Percentiles rank a stretch among this genome's conserved stretches.
Conservation (phyloP, 2,888 invertebrate species). For the Drosophila hamatofila region DNA sequence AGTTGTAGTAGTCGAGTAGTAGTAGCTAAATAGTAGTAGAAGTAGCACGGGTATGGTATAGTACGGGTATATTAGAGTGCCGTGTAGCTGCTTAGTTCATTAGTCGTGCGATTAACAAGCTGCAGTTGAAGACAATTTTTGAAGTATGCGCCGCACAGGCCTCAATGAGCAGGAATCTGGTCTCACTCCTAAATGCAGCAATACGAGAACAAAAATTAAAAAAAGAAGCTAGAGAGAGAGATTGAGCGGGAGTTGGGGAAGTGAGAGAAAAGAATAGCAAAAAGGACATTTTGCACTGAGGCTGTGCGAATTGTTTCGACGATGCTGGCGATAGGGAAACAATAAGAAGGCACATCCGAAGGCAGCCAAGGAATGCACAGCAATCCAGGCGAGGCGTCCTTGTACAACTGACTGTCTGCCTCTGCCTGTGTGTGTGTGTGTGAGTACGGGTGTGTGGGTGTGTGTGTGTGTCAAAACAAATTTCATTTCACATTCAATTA, state of each 20-base stretch:
- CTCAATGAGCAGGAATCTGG: constrained; percentile 27
- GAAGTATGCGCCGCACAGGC: constrained; percentile 36
- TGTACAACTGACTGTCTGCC: constrained; percentile 23
- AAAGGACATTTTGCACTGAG: constrained; percentile 27
- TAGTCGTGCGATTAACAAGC: constrained; percentile 29
- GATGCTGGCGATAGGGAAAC: constrained; percentile 60
- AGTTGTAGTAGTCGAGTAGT: not conserved
- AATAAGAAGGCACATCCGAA: constrained; percentile 58
- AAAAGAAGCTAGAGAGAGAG: not conserved
- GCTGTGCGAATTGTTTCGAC: constrained; percentile 53
- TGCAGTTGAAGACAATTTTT: constrained; percentile 34
- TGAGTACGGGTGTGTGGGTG: constrained; percentile 13
- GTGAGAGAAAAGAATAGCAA: not conserved
- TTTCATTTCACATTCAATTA: constrained; percentile 83
- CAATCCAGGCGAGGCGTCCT: constrained; percentile 47
- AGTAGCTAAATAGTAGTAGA: not conserved
- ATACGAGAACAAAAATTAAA: not conserved
- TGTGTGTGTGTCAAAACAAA: constrained; percentile 78
- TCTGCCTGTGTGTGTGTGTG: constrained; percentile 5
- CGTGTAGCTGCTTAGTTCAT: constrained; percentile 27
- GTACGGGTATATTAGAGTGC: not conserved
- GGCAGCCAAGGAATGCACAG: constrained; percentile 66
- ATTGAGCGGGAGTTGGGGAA: not conserved
- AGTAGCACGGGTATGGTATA: not conserved
- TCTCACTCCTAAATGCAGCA: constrained; percentile 30